Percentiles rank a stretch among this genome's conserved stretches.
Evolutionary conservation across 2,113 vertebrate genomes (phyloP).

Genomic region (Syngnathus floridae): DNA sequence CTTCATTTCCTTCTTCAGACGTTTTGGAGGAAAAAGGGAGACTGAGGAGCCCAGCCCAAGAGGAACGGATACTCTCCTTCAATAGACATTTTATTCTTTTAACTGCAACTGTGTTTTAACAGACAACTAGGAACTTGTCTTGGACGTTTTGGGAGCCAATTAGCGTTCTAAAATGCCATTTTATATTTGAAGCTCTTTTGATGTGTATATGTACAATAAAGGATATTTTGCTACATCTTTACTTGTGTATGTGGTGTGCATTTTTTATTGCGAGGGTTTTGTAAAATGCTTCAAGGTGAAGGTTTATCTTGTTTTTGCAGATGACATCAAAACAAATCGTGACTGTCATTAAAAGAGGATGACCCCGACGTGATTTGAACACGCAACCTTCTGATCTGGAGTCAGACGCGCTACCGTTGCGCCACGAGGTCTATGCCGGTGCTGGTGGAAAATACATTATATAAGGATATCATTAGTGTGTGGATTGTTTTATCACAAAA

Average conservation of each 20-base stretch:
- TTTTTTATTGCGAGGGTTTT: too few species aligned
- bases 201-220: constrained; percentile 50
- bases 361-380: constrained; percentile 66
- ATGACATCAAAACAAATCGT: too few species aligned
- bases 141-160: constrained; percentile 33
- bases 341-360: not conserved
- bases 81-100: constrained; percentile 25
- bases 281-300: too few species aligned
- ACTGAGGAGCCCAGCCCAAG: constrained; percentile 31
- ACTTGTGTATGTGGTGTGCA: not conserved
- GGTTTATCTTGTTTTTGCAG: too few species aligned
- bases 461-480: too few species aligned
- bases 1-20: constrained; percentile 66
- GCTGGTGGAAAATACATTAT: too few species aligned
- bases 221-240: constrained; percentile 22
- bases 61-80: constrained; percentile 10
- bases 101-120: not conserved
- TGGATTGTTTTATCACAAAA: too few species aligned
- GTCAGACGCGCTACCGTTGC: constrained; percentile 66
- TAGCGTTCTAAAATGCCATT: constrained; percentile 27
- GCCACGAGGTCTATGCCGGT: constrained; percentile 44
- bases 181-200: not conserved
- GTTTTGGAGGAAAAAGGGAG: constrained; percentile 58
- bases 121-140: constrained; percentile 63
- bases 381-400: constrained; percentile 68